Base-by-base conservation (phyloP, 2,113 vertebrate species). In the Herpailurus yagouaroundi region DNA sequence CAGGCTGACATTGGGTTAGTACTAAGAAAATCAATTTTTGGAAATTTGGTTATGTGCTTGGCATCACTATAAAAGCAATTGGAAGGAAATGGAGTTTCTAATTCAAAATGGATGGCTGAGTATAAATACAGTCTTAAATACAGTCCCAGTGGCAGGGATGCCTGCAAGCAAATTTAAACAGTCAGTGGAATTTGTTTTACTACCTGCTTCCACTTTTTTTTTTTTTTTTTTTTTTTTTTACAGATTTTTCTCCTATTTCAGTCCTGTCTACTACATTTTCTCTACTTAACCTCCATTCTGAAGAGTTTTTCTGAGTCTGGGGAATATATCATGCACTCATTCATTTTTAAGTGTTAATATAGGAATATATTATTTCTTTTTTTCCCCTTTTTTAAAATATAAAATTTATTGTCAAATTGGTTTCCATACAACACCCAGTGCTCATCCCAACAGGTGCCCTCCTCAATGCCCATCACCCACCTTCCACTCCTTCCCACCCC, bases 21-120 rank as follows among this genome's bases (percentile, higher is more conserved):
- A 89, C 66, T 95, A 94, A 73, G 41, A 87, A 79, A 80, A 80
- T 90, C 27, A 81, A 25, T 90, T 64, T 91, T 74, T 95, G 69
- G 50, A 97, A 94, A 93, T 71, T 68, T 93, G 81, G 63, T 92
- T 79, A 66, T 89, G 50, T 64, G 36, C 14, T 85, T 89, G 48
- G 31, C 29, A 86, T 93, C 25, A 68, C 25, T 63, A n/a, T 41
- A 63, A 83, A 90, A 73, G 8, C 23, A 90, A 83, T 8, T 48
- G 15, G 5, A 94, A 3, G 25, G 10, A 94, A 83, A 77, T 93
- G n/a, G 48, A 27, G 2, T 74, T 74, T 63, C 52, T 95, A 94
- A 88, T 80, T 96, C 38, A 52, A 60, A 76, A 31, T 79, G 4
- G 23, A 84, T 77, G 52, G 23, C 16, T 66, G 57, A 83, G 60